Percentiles rank a stretch among this genome's conserved stretches.
These are phyloP conservation scores for Gobio occitaniae DNA, from an alignment of 2,797 vertebrate species.

Conservation along the genomic window DNA sequence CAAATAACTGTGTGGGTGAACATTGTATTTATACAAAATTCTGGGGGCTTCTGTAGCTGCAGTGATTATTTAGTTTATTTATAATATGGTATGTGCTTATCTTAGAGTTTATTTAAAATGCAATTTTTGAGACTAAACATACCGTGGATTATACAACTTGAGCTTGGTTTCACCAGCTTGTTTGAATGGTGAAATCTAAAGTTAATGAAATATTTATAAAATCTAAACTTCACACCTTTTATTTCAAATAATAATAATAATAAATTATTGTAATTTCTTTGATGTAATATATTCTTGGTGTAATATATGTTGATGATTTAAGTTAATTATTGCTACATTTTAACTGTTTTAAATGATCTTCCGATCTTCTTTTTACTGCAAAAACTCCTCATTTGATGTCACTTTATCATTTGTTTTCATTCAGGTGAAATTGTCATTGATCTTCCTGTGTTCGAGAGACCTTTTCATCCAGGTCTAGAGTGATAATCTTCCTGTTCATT, in stretches of 20 bases:
- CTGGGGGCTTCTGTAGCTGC: neutral
- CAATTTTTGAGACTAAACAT: neutral
- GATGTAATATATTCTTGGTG: neutral
- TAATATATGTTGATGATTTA: neutral
- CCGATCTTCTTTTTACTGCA: neutral
- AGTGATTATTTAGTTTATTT: constrained; percentile 26
- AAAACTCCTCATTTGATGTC: neutral
- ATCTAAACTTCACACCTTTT: neutral
- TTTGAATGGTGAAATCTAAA: neutral
- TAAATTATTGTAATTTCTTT: neutral
- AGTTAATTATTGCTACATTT: neutral
- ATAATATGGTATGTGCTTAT: constrained; percentile 21
- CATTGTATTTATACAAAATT: neutral
- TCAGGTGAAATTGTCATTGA: constrained; percentile 15
- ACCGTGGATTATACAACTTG: neutral
- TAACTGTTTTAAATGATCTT: neutral
- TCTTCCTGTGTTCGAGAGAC: constrained; percentile 18
- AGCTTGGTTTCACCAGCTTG: neutral
- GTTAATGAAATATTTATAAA: no score
- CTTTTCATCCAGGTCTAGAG: constrained; percentile 17
- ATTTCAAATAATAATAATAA: neutral
- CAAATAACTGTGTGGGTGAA: constrained; percentile 13
- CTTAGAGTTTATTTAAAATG: constrained; percentile 20
- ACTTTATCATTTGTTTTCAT: neutral
- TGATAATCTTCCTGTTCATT: constrained; percentile 37